Conservation (phyloP, 2,888 invertebrate species). For the Lepidochitona cinerea region DNA sequence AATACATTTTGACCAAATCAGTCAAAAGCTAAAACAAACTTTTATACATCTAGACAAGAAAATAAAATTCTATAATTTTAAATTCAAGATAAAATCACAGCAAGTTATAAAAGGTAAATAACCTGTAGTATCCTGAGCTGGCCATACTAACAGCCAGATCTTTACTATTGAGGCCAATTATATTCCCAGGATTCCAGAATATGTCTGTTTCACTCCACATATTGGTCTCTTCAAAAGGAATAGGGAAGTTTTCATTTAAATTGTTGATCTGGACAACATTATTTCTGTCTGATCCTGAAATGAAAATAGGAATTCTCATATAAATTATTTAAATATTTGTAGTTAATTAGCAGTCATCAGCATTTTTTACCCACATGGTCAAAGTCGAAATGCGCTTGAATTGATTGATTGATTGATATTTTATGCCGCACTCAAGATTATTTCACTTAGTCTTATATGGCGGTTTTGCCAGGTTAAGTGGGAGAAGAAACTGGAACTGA, state of each 20-base stretch:
- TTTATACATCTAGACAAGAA: too few species aligned
- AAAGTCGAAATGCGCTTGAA: too few species aligned
- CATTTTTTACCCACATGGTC: too few species aligned
- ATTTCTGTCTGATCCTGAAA: conserved; percentile 64
- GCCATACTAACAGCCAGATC: conserved; percentile 65
- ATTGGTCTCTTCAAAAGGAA: conserved; percentile 59
- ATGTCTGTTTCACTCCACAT: conserved; percentile 61
- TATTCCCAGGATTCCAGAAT: conserved; percentile 58
- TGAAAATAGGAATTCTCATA: too few species aligned
- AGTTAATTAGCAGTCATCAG: too few species aligned
- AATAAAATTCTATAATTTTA: too few species aligned
- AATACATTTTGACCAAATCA: too few species aligned
- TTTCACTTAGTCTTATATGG: background rate
- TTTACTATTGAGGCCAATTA: conserved; percentile 39
- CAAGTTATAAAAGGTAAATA: conserved; percentile 15
- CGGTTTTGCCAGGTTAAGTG: too few species aligned
- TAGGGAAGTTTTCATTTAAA: conserved; percentile 63
- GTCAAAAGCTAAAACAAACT: too few species aligned
- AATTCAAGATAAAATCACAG: too few species aligned
- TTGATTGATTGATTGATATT: background rate
- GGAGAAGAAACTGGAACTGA: too few species aligned
- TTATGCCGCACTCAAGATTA: background rate
- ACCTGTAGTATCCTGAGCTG: conserved; percentile 68
- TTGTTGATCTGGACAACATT: conserved; percentile 62
- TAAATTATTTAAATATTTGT: too few species aligned